phyloP scores from a whole-genome alignment of 2,113 vertebrate genomes.

The Gobio gobio region DNA sequence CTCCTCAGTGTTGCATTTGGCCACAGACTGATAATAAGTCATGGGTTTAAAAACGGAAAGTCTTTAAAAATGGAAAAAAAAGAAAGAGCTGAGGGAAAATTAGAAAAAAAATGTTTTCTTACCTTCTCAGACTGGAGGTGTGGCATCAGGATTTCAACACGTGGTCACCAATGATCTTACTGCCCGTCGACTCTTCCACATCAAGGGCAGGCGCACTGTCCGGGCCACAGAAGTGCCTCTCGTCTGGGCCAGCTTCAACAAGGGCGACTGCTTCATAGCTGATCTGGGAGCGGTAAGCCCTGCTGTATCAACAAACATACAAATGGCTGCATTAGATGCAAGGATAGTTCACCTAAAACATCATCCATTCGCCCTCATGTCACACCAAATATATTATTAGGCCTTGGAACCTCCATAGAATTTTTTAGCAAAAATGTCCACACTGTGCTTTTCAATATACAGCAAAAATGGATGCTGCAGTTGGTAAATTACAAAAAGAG shows the following conservation, averaged over 20 bases:
- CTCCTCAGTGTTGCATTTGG: neutral
- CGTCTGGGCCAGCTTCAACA: constrained; percentile 89
- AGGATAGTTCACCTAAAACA: neutral
- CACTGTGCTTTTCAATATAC: neutral
- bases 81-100: neutral
- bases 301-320: neutral
- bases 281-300: constrained; percentile 85
- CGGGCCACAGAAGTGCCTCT: constrained; percentile 87
- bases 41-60: constrained; percentile 14
- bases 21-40: constrained; percentile 31
- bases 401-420: neutral
- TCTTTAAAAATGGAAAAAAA: neutral
- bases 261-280: constrained; percentile 92
- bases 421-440: neutral
- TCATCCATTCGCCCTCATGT: neutral
- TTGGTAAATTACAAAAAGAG: neutral
- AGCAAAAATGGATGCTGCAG: neutral
- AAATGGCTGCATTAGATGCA: neutral
- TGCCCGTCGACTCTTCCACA: constrained; percentile 83
- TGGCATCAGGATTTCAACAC: constrained; percentile 89
- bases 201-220: constrained; percentile 89
- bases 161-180: constrained; percentile 88
- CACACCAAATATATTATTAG: neutral
- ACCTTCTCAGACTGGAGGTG: constrained; percentile 82
- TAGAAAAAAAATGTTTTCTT: constrained; percentile 34